Evolutionary conservation across 2,797 vertebrate genomes (phyloP).

Genomic region (Sebastes hubbsi): DNA sequence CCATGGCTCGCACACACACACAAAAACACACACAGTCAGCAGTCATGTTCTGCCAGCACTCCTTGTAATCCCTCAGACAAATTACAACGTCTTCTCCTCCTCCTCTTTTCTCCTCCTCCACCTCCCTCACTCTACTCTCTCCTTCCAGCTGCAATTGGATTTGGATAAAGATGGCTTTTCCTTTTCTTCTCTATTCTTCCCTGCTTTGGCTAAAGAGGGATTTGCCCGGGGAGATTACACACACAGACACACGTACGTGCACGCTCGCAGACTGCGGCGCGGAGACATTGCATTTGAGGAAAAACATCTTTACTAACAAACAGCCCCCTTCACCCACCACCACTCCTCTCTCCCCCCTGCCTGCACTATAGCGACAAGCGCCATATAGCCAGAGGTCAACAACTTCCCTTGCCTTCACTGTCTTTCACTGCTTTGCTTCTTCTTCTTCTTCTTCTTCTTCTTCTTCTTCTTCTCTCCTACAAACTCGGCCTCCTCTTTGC

Average conservation of each 20-base stretch:
- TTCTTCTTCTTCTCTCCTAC: conserved; percentile 23
- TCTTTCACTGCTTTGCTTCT: conserved; percentile 52
- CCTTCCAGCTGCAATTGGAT: conserved; percentile 85
- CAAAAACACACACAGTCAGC: conserved; percentile 48
- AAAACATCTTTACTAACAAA: conserved; percentile 81
- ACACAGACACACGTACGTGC: conserved; percentile 29
- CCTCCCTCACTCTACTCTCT: conserved; percentile 63
- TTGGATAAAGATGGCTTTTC: conserved; percentile 88
- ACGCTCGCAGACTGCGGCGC: conserved; percentile 48
- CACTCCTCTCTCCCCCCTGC: background rate
- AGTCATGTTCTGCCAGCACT: conserved; percentile 81
- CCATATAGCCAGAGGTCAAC: conserved; percentile 73
- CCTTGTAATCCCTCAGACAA: conserved; percentile 86
- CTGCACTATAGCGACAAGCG: conserved; percentile 56
- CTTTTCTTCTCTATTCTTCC: conserved; percentile 84
- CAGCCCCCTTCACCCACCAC: conserved; percentile 1
- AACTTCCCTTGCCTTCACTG: conserved; percentile 57
- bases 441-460: conserved; percentile 34
- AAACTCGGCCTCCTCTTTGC: conserved; percentile 26
- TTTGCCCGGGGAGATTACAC: conserved; percentile 84
- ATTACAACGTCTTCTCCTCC: conserved; percentile 82
- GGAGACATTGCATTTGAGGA: conserved; percentile 76
- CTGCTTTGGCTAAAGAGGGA: conserved; percentile 84
- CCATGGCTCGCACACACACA: conserved; percentile 26
- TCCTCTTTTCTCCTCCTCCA: conserved; percentile 70